Conservation (phyloP, 1,140 invertebrate genomes). For the Drosophila parabipectinata region DNA sequence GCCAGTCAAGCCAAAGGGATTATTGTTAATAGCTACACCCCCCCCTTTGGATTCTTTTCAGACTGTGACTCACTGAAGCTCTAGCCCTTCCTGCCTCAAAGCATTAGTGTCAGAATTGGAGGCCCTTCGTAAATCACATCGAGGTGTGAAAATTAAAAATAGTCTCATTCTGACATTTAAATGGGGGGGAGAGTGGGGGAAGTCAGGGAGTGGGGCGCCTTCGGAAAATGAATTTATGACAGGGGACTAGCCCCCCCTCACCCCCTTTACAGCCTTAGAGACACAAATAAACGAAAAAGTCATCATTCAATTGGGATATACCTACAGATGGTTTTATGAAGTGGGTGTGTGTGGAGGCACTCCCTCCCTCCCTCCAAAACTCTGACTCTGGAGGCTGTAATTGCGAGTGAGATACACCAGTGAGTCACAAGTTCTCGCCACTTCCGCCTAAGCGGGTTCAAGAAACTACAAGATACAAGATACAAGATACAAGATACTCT, state of each 20-base stretch:
- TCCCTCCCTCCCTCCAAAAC: no score
- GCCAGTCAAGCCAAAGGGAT: no score
- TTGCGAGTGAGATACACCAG: no score
- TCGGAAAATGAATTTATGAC: constrained; percentile 51
- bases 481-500: constrained; percentile 5
- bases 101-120: constrained; percentile 1
- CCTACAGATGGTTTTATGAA: neutral
- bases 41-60: no score
- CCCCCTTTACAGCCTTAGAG: no score
- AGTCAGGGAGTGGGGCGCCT: no score
- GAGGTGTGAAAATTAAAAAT: constrained; percentile 58
- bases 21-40: no score
- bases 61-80: no score
- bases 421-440: constrained; percentile 39
- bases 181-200: no score
- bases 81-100: neutral
- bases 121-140: constrained; percentile 33
- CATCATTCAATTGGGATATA: constrained; percentile 37
- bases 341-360: neutral
- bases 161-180: constrained; percentile 46
- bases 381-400: constrained; percentile 7
- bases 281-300: constrained; percentile 4
- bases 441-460: constrained; percentile 48
- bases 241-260: neutral
- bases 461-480: constrained; percentile 23